Percentiles rank a stretch among this genome's conserved stretches.
phyloP scores from a whole-genome alignment of 2,113 vertebrate genomes.

The Myotis lucifugus region DNA sequence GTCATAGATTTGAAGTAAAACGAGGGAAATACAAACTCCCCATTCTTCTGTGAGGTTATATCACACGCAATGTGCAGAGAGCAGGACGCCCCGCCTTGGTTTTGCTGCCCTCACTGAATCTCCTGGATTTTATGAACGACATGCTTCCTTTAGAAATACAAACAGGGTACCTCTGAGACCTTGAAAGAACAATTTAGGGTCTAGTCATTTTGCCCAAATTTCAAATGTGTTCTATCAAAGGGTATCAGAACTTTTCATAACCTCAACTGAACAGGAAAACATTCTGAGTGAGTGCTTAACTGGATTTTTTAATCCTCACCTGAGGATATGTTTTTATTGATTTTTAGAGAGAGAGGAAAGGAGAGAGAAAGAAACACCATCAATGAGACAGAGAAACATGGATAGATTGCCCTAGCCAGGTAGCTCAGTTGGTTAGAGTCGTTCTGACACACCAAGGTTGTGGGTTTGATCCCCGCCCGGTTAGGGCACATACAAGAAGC shows the following conservation, averaged over 20 bases:
- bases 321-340: neutral
- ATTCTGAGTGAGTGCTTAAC: neutral
- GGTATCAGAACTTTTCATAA: neutral
- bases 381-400: neutral
- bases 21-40: neutral
- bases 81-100: neutral
- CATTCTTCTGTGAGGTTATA: neutral
- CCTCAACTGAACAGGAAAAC: slow-evolving; percentile 25
- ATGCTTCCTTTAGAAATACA: neutral
- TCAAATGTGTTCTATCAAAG: slow-evolving; percentile 43
- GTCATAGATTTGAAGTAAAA: slow-evolving; percentile 4
- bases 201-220: neutral
- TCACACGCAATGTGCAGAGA: neutral
- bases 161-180: neutral
- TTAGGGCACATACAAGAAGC: too few relatives aligned
- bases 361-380: neutral
- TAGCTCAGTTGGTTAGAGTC: too few relatives aligned
- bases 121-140: slow-evolving; percentile 29
- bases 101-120: neutral
- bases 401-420: too few relatives aligned
- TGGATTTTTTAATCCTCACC: neutral
- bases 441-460: too few relatives aligned
- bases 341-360: neutral
- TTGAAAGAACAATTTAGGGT: neutral
- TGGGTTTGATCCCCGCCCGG: too few relatives aligned